Evolutionary conservation across 2,113 vertebrate genomes (phyloP), one percentile per base, ranked within the genome.

Genomic region (Hippocampus comes): DNA sequence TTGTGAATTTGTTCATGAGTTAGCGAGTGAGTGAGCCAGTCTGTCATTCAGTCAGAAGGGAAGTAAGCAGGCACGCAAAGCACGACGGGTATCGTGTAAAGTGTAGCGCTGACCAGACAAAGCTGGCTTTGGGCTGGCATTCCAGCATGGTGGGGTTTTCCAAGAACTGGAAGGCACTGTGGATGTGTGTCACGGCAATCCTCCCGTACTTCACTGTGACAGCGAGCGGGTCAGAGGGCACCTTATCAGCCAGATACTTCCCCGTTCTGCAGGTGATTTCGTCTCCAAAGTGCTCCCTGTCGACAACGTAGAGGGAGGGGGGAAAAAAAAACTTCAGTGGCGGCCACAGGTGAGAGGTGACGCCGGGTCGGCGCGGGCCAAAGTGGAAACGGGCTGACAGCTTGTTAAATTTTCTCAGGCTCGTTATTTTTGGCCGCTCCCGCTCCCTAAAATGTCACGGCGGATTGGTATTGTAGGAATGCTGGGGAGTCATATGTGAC

Each of bases 241-340:
- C 76, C 78, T 87, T 89, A 25, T 89, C 87, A 9, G 27, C 68
- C 64, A 9, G 67, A 71, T 94, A 94, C 68, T 87, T 79, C 78
- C 94, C 95, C 8, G 95, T 95, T 83, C 92, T 56, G 78, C 97
- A 98, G 73, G 92, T 76, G 1, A 98, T 94, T 68, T 91, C 21
- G 0, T 68, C 80, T 77, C 93, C 94, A 76, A 98, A 96, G 57
- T 85, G 71, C 48, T 89, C 93, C 75, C 97, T 98, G 85, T 60
- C 53, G 70, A 86, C 71, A 85, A 75, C 72, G 83, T 0, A 18
- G 17, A 6, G 49, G 49, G 17, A 7, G 49, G 53, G 53, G 15
- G 6, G 64, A n/a, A 46, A 6, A 7, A 79, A 75, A 82, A 78
- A n/a, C 71, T 34, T 87, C 64, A 85, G 69, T 15, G 30, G 27